Conservation (phyloP, 2,888 invertebrate species). For the Polietes domitor region DNA sequence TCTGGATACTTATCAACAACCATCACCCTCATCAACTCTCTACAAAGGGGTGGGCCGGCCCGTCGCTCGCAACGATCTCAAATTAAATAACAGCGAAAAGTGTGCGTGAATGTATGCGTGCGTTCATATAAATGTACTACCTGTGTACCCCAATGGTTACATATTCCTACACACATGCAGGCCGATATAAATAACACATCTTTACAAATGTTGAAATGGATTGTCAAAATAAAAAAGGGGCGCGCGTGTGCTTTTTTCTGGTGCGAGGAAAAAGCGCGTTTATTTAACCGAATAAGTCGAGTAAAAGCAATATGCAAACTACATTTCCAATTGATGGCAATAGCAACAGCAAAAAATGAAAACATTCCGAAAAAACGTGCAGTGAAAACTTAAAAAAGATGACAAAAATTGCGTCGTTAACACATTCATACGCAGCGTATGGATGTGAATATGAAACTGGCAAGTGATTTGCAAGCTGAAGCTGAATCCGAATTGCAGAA, state of each 20-base stretch:
- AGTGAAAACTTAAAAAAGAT: slow-evolving; percentile 57
- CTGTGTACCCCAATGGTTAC: too few species aligned
- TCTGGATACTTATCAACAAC: too few species aligned
- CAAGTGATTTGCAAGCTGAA: not conserved
- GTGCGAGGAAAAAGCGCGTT: slow-evolving; percentile 35
- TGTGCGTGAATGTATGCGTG: not conserved
- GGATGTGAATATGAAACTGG: slow-evolving; percentile 1
- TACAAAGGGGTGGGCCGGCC: not conserved
- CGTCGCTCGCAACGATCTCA: not conserved
- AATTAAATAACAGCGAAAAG: slow-evolving; percentile 54
- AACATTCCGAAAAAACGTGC: slow-evolving; percentile 51
- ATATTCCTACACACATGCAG: not conserved
- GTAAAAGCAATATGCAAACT: slow-evolving; percentile 32
- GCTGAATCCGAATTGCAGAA: not conserved
- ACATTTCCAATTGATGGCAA: slow-evolving; percentile 16
- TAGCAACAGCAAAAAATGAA: slow-evolving; percentile 16
- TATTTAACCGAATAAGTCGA: slow-evolving; percentile 53
- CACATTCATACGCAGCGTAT: slow-evolving; percentile 15
- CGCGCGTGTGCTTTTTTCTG: not conserved
- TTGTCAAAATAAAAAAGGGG: not conserved
- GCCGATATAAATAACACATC: not conserved
- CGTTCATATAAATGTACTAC: not conserved
- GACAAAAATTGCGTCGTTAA: slow-evolving; percentile 9
- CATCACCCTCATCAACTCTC: too few species aligned
- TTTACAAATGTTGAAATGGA: not conserved